These are phyloP conservation scores for Pheosia gnoma DNA, from an alignment of 2,888 invertebrate genomes.

Conservation along the genomic window DNA sequence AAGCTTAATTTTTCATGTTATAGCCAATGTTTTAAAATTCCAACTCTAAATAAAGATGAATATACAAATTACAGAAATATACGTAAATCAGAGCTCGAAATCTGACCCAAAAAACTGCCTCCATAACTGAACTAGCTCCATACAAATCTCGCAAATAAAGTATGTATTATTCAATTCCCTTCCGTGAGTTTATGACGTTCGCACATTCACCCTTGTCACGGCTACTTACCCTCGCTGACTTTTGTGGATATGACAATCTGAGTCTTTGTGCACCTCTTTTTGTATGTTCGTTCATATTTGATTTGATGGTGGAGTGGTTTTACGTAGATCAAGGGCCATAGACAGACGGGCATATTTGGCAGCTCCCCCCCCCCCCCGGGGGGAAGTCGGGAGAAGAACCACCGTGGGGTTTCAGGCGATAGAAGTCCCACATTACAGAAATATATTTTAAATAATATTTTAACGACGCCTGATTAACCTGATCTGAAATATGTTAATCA, in stretches of 20 bases:
- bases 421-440: too few species aligned
- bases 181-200: constrained; percentile 32
- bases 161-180: constrained; percentile 30
- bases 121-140: neutral
- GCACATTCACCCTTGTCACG: constrained; percentile 32
- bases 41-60: too few species aligned
- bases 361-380: too few species aligned
- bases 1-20: too few species aligned
- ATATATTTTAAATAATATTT: too few species aligned
- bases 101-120: constrained; percentile 3
- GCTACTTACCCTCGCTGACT: constrained; percentile 22
- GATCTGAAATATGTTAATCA: too few species aligned
- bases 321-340: constrained; percentile 1
- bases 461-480: too few species aligned
- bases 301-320: constrained; percentile 19
- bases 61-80: too few species aligned
- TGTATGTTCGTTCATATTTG: constrained; percentile 31
- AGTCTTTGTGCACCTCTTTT: constrained; percentile 17
- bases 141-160: constrained; percentile 9
- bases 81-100: neutral
- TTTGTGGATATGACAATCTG: constrained; percentile 22
- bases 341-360: neutral
- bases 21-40: too few species aligned
- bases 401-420: too few species aligned
- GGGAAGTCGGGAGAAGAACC: too few species aligned